Evolutionary conservation across 2,797 vertebrate species (phyloP).

Genomic region (Lerista edwardsae): DNA sequence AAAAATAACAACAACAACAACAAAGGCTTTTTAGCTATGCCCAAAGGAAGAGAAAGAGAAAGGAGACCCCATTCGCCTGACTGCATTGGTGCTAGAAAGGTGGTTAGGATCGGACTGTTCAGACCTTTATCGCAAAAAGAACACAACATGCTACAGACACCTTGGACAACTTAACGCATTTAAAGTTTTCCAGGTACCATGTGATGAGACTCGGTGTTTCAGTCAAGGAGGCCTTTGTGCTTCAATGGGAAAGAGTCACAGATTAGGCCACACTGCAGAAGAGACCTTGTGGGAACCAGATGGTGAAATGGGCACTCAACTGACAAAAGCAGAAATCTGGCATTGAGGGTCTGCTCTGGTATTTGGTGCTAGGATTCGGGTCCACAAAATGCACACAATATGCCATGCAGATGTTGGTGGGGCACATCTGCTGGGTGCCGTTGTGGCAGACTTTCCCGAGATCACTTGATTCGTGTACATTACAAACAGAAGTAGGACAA

Average conservation of each 20-base stretch:
- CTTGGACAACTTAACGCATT: too few species aligned
- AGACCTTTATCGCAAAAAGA: too few species aligned
- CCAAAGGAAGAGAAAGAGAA: too few species aligned
- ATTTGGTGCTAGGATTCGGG: background rate
- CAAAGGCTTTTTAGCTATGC: too few species aligned
- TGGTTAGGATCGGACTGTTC: too few species aligned
- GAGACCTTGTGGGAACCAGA: background rate
- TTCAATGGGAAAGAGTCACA: background rate
- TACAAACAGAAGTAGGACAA: constrained; percentile 15
- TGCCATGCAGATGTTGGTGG: background rate
- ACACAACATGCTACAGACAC: too few species aligned
- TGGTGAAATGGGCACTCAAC: background rate
- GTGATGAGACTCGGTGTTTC: too few species aligned
- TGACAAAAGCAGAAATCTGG: background rate
- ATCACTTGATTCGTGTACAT: background rate
- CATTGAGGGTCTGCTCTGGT: background rate
- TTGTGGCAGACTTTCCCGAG: background rate
- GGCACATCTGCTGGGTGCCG: constrained; percentile 2
- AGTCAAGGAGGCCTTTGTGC: too few species aligned
- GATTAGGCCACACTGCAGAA: background rate
- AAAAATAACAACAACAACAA: too few species aligned
- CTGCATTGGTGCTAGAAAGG: too few species aligned
- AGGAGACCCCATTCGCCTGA: too few species aligned
- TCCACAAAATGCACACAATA: background rate
- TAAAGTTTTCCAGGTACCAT: too few species aligned